phyloP scores from a whole-genome alignment of 2,113 vertebrate species.

The Aptenodytes forsteri region DNA sequence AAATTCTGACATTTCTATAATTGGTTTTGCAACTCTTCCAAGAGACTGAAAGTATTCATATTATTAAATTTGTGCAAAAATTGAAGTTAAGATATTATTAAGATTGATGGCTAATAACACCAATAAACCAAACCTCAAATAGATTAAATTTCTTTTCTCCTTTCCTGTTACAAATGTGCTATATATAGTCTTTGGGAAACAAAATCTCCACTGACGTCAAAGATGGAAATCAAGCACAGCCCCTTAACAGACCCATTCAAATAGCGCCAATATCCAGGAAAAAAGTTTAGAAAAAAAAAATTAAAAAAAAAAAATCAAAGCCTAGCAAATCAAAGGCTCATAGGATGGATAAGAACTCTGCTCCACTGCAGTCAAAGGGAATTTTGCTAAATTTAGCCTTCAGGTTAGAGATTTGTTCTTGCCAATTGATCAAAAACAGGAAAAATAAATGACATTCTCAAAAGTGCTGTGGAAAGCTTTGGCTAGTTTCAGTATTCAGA shows the following conservation, averaged over 20 bases:
- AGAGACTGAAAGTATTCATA: constrained; percentile 31
- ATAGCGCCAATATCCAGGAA: background rate
- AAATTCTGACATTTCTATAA: constrained; percentile 66
- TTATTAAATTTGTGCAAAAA: constrained; percentile 42
- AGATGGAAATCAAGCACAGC: background rate
- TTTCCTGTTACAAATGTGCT: background rate
- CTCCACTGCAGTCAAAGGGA: background rate
- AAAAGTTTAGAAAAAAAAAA: background rate
- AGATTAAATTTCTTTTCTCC: background rate
- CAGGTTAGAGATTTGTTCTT: background rate
- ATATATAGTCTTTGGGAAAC: background rate
- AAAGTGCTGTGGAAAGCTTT: background rate
- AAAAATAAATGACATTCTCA: background rate
- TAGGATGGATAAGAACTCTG: background rate
- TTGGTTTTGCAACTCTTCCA: constrained; percentile 39
- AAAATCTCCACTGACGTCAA: background rate
- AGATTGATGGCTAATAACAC: constrained; percentile 32
- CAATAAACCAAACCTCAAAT: background rate
- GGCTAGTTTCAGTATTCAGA: background rate
- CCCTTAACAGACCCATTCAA: background rate
- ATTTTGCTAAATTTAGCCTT: background rate
- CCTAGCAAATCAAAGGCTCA: background rate
- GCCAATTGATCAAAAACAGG: background rate
- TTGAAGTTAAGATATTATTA: constrained; percentile 29
- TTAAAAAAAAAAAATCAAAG: background rate